Conservation (phyloP, 1,140 invertebrate genomes). For the Drosophila jambulina region DNA sequence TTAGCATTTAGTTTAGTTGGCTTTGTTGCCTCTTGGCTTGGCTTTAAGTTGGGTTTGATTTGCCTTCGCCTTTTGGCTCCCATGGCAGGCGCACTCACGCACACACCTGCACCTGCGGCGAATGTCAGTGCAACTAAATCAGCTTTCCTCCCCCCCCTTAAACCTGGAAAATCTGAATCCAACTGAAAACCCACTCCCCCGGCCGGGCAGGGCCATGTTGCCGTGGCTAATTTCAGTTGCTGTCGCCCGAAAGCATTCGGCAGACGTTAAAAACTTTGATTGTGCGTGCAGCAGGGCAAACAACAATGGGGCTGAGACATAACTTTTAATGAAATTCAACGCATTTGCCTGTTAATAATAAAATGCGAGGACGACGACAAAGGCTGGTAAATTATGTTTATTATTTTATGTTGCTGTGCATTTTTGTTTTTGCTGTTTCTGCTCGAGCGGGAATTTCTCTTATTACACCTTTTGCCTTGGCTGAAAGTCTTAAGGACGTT, state of each 20-base stretch:
- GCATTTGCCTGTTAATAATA: conserved; percentile 79
- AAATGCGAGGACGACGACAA: conserved; percentile 68
- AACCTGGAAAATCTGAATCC: neutral
- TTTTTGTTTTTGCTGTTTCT: conserved; percentile 29
- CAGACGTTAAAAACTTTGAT: conserved; percentile 61
- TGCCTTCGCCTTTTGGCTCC: conserved; percentile 21
- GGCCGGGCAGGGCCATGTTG: conserved; percentile 10
- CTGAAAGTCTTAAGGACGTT: conserved; percentile 10
- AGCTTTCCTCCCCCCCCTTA: neutral
- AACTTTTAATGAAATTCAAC: conserved; percentile 81
- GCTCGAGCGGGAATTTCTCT: conserved; percentile 55
- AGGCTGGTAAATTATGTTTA: conserved; percentile 78
- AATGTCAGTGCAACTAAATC: conserved; percentile 51
- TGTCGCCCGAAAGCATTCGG: conserved; percentile 60
- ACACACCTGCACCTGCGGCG: conserved; percentile 31
- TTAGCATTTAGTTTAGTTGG: conserved; percentile 71
- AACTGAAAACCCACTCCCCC: neutral
- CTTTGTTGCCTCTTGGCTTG: conserved; percentile 39
- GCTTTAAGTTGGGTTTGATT: conserved; percentile 31
- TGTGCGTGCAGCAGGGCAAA: conserved; percentile 46
- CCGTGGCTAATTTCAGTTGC: conserved; percentile 55
- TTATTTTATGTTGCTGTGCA: conserved; percentile 63
- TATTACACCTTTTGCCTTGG: conserved; percentile 63
- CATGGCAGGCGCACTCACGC: conserved; percentile 4
- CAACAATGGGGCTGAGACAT: conserved; percentile 49